These are phyloP conservation scores for Hyperopisus bebe DNA, from an alignment of 2,113 vertebrate genomes.

Conservation along the genomic window DNA sequence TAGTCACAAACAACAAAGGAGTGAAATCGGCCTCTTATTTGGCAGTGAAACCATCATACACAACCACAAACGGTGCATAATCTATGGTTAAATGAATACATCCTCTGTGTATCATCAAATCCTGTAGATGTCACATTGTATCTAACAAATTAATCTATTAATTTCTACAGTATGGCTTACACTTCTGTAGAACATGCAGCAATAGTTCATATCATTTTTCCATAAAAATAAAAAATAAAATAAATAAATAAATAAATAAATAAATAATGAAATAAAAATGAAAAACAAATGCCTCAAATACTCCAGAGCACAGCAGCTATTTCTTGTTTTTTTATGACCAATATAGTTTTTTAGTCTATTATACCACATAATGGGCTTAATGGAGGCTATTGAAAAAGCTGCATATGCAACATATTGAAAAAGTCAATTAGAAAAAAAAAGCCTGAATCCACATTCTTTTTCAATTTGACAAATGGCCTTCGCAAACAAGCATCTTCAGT, in stretches of 20 bases:
- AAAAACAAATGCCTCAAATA: neutral
- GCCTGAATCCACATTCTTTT: neutral
- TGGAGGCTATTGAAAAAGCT: neutral
- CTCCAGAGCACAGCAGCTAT: neutral
- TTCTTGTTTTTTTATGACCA: neutral
- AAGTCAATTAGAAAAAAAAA: neutral
- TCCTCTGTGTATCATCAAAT: neutral
- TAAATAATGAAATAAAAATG: neutral
- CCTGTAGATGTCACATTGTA: neutral
- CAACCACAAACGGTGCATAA: neutral
- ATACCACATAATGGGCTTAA: neutral
- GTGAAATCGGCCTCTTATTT: neutral
- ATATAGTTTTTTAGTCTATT: neutral
- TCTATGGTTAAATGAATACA: neutral
- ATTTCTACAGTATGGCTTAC: neutral
- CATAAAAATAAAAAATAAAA: neutral
- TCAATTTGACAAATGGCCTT: conserved; percentile 6
- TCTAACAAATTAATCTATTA: neutral
- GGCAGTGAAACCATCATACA: neutral
- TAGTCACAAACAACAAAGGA: conserved; percentile 5
- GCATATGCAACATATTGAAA: neutral
- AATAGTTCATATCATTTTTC: neutral
- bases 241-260: neutral
- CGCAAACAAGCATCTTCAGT: neutral
- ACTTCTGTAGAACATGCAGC: neutral